Conservation (phyloP, 1,140 invertebrate genomes). For the Elymnias hypermnestra region DNA sequence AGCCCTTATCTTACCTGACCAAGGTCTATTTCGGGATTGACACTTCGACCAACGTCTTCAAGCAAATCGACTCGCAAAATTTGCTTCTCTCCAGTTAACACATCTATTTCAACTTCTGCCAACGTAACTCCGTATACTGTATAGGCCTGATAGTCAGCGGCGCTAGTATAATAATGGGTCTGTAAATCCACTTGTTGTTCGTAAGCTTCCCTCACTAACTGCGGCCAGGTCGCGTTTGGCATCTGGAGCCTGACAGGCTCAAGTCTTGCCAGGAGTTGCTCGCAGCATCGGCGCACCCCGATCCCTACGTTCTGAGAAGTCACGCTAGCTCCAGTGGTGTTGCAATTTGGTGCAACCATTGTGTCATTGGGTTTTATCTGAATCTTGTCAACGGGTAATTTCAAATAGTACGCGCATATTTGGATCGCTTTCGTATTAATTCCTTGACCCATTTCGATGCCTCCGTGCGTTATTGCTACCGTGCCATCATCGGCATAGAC, state of each 20-base stretch:
- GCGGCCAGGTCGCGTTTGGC: conserved; percentile 78
- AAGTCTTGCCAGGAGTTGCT: conserved; percentile 75
- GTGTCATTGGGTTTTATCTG: conserved; percentile 77
- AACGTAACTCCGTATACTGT: conserved; percentile 77
- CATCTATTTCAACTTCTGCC: conserved; percentile 85
- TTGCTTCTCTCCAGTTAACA: conserved; percentile 86
- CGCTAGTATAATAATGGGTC: conserved; percentile 75
- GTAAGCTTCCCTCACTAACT: conserved; percentile 77
- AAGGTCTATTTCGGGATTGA: conserved; percentile 87
- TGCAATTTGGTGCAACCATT: neutral
- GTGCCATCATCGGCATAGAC: conserved; percentile 86
- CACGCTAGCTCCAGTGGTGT: conserved; percentile 78
- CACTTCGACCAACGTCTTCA: conserved; percentile 84
- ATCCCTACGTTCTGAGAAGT: conserved; percentile 35
- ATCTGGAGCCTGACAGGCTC: conserved; percentile 75
- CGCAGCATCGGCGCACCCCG: conserved; percentile 31
- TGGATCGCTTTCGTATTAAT: conserved; percentile 85
- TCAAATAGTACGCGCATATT: conserved; percentile 82
- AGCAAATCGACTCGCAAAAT: conserved; percentile 84
- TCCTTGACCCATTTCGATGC: conserved; percentile 91
- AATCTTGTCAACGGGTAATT: conserved; percentile 81
- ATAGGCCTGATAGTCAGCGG: conserved; percentile 71
- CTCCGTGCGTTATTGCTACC: conserved; percentile 84
- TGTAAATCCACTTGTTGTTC: conserved; percentile 77
- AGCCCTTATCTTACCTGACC: conserved; percentile 79